phyloP scores from a whole-genome alignment of 2,797 vertebrate genomes.

The Sebastolobus alascanus region DNA sequence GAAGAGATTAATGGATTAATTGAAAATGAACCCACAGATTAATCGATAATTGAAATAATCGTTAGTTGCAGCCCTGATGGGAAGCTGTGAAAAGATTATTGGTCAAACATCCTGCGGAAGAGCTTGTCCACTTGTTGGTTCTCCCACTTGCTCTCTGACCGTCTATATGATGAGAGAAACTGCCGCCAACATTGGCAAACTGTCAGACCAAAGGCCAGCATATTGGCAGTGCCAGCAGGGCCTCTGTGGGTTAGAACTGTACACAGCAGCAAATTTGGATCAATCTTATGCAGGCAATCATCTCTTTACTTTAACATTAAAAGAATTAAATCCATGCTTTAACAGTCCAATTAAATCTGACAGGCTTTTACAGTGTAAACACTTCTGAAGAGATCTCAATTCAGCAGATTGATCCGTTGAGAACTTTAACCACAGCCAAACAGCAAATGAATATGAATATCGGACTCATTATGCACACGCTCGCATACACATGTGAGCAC shows the following conservation, averaged over 20 bases:
- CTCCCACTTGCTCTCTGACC: slow-evolving; percentile 1
- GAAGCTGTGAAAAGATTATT: neutral
- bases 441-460: slow-evolving; percentile 28
- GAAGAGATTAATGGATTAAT: neutral
- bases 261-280: slow-evolving; percentile 52
- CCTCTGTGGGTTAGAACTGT: slow-evolving; percentile 19
- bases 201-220: slow-evolving; percentile 52
- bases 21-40: neutral
- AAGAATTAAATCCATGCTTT: slow-evolving; percentile 41
- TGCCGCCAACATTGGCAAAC: slow-evolving; percentile 50
- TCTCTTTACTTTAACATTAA: slow-evolving; percentile 53
- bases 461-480: slow-evolving; percentile 41
- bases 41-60: neutral
- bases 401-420: slow-evolving; percentile 33
- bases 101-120: slow-evolving; percentile 2
- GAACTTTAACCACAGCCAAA: slow-evolving; percentile 40
- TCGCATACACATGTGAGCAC: neutral
- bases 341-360: slow-evolving; percentile 51
- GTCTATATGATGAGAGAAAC: slow-evolving; percentile 26
- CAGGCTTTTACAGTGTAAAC: slow-evolving; percentile 43
- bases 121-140: slow-evolving; percentile 11
- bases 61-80: neutral
- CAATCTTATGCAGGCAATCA: slow-evolving; percentile 43
- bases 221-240: slow-evolving; percentile 23
- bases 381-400: slow-evolving; percentile 32